Conservation (phyloP, 2,888 invertebrate species). For the Drosophila merina region DNA sequence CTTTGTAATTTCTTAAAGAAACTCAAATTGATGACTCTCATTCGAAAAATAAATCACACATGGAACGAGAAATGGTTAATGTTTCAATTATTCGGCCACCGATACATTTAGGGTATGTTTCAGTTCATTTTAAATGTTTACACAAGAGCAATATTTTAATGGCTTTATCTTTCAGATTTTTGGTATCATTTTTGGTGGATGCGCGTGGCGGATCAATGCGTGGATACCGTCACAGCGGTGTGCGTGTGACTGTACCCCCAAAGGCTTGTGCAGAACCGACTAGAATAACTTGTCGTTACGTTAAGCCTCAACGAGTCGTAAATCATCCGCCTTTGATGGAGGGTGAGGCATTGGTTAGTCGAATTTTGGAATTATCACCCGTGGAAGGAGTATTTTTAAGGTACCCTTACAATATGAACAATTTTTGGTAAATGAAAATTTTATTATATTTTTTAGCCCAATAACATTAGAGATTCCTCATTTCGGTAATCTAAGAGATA, state of each 20-base stretch:
- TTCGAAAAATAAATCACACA: constrained; percentile 73
- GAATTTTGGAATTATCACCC: constrained; percentile 97
- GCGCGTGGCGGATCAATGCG: constrained; percentile 99
- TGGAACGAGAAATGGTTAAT: constrained; percentile 85
- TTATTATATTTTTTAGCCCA: constrained; percentile 86
- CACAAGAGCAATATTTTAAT: too few species aligned
- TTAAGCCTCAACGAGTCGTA: constrained; percentile 87
- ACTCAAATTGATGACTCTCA: not conserved
- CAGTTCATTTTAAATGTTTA: not conserved
- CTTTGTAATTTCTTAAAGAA: not conserved
- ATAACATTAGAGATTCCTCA: constrained; percentile 98
- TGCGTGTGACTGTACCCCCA: constrained; percentile 98
- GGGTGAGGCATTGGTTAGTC: constrained; percentile 97
- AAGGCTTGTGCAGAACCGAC: constrained; percentile 97
- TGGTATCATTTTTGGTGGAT: constrained; percentile 99
- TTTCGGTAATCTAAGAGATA: constrained; percentile 96
- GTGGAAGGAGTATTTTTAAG: constrained; percentile 98
- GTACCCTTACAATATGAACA: constrained; percentile 84
- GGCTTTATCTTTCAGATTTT: constrained; percentile 88
- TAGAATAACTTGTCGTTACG: constrained; percentile 96
- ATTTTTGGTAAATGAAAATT: not conserved
- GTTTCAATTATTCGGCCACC: constrained; percentile 87
- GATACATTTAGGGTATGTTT: constrained; percentile 87
- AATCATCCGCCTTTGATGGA: constrained; percentile 99
- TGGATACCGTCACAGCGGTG: constrained; percentile 98